Percentiles rank a stretch among this genome's conserved stretches.
Conservation (phyloP, 2,888 invertebrate species). For the Hermaeophaga mercurialis region DNA sequence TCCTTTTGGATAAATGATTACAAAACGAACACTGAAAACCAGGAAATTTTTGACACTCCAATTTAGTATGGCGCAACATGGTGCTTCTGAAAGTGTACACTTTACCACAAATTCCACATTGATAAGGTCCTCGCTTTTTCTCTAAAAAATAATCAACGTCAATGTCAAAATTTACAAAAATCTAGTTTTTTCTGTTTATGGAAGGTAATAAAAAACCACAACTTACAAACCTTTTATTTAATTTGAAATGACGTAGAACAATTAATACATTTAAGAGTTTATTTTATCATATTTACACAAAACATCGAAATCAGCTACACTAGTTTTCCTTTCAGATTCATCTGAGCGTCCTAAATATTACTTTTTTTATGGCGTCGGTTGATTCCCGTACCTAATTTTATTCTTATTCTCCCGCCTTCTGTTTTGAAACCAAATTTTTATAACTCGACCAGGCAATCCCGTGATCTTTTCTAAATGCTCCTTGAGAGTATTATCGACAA, state of each 20-base stretch:
- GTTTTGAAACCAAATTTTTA: constrained; percentile 35
- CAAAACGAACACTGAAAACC: constrained; percentile 38
- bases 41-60: constrained; percentile 43
- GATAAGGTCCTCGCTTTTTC: constrained; percentile 17
- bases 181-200: too few relatives aligned
- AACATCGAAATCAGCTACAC: too few relatives aligned
- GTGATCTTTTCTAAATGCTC: constrained; percentile 28
- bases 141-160: constrained; percentile 16
- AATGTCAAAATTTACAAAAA: not conserved
- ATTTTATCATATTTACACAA: too few relatives aligned
- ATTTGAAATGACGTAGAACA: too few relatives aligned
- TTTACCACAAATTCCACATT: constrained; percentile 28
- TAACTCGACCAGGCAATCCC: constrained; percentile 29
- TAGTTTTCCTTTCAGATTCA: too few relatives aligned
- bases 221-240: too few relatives aligned
- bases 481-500: constrained; percentile 22
- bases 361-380: not conserved
- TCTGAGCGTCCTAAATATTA: too few relatives aligned
- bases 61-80: constrained; percentile 41
- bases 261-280: too few relatives aligned
- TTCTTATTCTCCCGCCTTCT: constrained; percentile 31
- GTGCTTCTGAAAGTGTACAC: constrained; percentile 41
- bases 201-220: too few relatives aligned
- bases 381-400: constrained; percentile 19
- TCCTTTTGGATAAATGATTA: constrained; percentile 21